Base-by-base conservation (phyloP, 2,113 vertebrate genomes). In the Stegostoma tigrinum region DNA sequence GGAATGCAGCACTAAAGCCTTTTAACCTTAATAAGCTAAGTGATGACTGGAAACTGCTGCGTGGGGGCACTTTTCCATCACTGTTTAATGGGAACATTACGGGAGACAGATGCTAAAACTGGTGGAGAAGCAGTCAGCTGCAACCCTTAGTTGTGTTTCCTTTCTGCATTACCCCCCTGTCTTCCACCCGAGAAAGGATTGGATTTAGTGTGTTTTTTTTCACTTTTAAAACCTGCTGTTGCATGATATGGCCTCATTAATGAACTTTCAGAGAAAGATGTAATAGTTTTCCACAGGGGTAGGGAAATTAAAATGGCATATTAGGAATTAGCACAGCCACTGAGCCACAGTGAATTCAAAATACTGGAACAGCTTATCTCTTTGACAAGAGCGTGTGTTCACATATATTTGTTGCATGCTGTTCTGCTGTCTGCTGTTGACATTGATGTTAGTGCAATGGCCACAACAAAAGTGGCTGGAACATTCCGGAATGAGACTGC, bases 1-100 rank as follows among this genome's bases (percentile, higher is more conserved):
- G 89, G 61, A 93, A 93, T 66, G 61, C 34, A 64, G 89, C 34
- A 66, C 19, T 93, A 66, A 93, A 93, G 89, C 61, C 89, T 66
- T 93, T 93, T 93, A 93, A 66, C 89, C 89, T 66, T 93, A 93
- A 93, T 93, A n/a, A 93, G n/a, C 61, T 66, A 38, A 93, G 61
- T 19, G n/a, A 15, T 66, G 89, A 66, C 89, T 66, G 55, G 61
- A 93, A 66, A 66, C 61, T 66, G 61, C 61, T 38, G 61, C 19
- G 61, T 66, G 89, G 52, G 34, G 89, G n/a, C 34, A 93, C 17
- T 45, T 93, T 66, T 64, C 89, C 55, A 45, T 67, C 61, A 93
- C 61, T 93, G 61, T 93, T 93, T 66, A 66, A 93, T 38, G 15
- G 34, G 17, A 66, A 66, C 61, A 66, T 93, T 24, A 93, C 64